These are phyloP conservation scores for Rhagologus leucostigma DNA, from an alignment of 2,113 vertebrate species.

Conservation along the genomic window DNA sequence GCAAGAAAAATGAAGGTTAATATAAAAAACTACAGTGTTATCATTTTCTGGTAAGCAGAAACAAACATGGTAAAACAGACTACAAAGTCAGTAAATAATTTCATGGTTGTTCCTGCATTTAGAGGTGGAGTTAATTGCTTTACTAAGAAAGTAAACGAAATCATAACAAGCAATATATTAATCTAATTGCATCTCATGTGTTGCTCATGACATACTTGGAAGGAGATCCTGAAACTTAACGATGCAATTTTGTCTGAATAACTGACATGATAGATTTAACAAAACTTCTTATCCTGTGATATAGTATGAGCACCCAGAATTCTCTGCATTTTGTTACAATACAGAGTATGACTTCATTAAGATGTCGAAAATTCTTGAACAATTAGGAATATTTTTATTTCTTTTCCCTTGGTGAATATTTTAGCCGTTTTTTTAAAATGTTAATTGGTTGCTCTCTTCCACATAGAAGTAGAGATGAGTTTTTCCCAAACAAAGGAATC, in stretches of 20 bases:
- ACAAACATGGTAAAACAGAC: not conserved
- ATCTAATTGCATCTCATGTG: not conserved
- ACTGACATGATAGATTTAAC: not conserved
- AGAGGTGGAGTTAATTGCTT: not conserved
- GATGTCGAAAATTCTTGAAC: not conserved
- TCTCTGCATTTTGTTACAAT: not conserved
- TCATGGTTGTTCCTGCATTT: not conserved
- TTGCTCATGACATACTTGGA: not conserved
- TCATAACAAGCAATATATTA: not conserved
- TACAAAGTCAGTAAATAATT: not conserved
- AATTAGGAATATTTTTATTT: not conserved
- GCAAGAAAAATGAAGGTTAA: not conserved
- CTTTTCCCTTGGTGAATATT: not conserved
- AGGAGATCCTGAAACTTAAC: not conserved
- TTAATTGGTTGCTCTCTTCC: not conserved
- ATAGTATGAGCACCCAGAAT: not conserved
- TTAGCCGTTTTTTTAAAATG: not conserved
- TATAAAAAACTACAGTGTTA: not conserved
- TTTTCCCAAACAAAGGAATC: not conserved
- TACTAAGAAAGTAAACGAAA: not conserved
- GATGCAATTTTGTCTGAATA: not conserved
- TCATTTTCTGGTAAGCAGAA: not conserved
- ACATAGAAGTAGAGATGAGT: not conserved
- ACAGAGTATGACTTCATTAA: not conserved
- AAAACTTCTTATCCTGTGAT: not conserved